Conservation (phyloP, 2,113 vertebrate species). For the Gadus macrocephalus region DNA sequence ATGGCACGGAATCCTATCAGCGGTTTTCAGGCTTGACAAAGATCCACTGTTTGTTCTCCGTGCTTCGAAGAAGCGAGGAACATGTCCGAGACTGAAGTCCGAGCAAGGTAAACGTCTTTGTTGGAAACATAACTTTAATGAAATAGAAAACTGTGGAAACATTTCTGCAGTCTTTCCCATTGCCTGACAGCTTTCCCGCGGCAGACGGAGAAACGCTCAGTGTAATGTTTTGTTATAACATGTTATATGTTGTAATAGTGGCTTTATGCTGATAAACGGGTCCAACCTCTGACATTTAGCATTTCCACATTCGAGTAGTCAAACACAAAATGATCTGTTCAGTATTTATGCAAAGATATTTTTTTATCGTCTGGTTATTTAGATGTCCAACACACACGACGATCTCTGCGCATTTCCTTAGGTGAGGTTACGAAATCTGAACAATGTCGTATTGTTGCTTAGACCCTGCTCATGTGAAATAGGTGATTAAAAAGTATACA, state of each 20-base stretch:
- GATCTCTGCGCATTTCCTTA: conserved; percentile 50
- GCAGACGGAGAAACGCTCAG: conserved; percentile 41
- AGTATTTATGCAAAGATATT: conserved; percentile 12
- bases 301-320: conserved; percentile 24
- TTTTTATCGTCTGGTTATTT: conserved; percentile 50
- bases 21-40: conserved; percentile 51
- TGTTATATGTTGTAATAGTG: conserved; percentile 42
- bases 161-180: conserved; percentile 24
- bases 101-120: conserved; percentile 1
- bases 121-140: conserved; percentile 45
- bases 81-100: conserved; percentile 25
- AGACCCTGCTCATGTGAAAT: conserved; percentile 1
- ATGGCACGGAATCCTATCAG: conserved; percentile 60
- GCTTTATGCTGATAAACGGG: background rate
- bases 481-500: background rate
- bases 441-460: conserved; percentile 17
- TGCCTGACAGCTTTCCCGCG: conserved; percentile 46
- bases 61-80: conserved; percentile 23
- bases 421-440: conserved; percentile 57
- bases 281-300: conserved; percentile 32
- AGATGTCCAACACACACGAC: conserved; percentile 50
- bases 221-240: conserved; percentile 61
- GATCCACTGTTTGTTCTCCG: conserved; percentile 43
- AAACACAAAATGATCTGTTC: no score
- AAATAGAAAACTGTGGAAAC: conserved; percentile 52